Base-by-base conservation (phyloP, 2,797 vertebrate genomes). In the Poecilia velifera region DNA sequence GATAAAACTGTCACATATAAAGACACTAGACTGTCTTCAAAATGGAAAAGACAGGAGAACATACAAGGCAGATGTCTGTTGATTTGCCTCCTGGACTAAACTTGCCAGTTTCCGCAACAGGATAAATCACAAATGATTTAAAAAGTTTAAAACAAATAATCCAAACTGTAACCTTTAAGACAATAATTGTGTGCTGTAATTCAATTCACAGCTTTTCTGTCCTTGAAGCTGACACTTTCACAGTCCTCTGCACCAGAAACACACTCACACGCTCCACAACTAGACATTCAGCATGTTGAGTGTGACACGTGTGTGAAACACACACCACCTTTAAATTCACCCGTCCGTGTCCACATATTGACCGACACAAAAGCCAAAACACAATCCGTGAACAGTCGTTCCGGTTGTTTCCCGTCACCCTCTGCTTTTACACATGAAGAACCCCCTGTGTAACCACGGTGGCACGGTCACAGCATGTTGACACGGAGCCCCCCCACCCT, bases 351-450 rank as follows among this genome's bases (percentile, higher is more conserved):
- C n/a, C n/a, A n/a, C n/a, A n/a, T n/a, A n/a, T n/a, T 83, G 84
- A 78, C 85, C 64, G 85, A 90, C 87, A 87, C 89, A 83, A 85
- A 84, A 84, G 88, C 36, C 34, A 47, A 88, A 88, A 90, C 88
- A 86, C 36, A 66, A 53, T n/a, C 39, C 22, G 9, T 13, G 66
- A 43, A 70, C 22, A 70, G 66, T 43, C 22, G 9, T 41, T 68
- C 36, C 12, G 39, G 77, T 87, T 85, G 82, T 85, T 84, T 64
- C 68, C 57, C 73, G 1, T 59, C 76, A 25, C 39, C 84, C 76
- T 46, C 77, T 81, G 76, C 87, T 75, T 36, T 79, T 84, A 79
- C 49, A 87, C 82, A 86, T 18, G 80, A 86, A 73, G 83, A 82
- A 77, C 82, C 62, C 68, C 84, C 76, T 55, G 77, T 79, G 86